A percentile compares a stretch with the other conserved stretches of the same genome.
These are phyloP conservation scores for Propithecus coquereli DNA, from an alignment of 2,113 vertebrate genomes.

Conservation along the genomic window DNA sequence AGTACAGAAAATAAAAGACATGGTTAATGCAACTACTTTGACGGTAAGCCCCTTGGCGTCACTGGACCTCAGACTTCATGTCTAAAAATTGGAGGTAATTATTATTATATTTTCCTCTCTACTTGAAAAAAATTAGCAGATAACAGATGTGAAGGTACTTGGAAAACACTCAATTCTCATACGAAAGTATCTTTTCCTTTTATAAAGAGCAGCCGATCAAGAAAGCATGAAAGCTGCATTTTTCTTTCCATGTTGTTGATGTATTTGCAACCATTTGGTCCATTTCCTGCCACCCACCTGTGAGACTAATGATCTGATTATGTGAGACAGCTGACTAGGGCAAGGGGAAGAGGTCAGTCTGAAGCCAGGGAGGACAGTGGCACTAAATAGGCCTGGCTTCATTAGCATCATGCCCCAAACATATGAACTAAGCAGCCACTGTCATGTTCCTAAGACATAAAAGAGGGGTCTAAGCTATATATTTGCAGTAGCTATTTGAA, in stretches of 20 bases:
- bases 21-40: neutral
- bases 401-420: neutral
- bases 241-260: neutral
- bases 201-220: neutral
- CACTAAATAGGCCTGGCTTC: neutral
- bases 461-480: neutral
- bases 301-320: neutral
- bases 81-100: neutral
- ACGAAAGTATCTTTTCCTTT: neutral
- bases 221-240: neutral
- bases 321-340: neutral
- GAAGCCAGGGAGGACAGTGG: neutral
- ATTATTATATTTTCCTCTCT: neutral
- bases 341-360: neutral
- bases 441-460: neutral
- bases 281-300: neutral
- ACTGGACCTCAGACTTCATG: neutral
- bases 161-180: neutral
- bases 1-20: neutral
- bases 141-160: neutral
- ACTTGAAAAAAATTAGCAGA: neutral
- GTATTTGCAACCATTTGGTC: neutral
- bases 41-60: neutral
- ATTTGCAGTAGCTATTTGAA: neutral
- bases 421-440: neutral